These are phyloP conservation scores for Drosophila rubida DNA, from an alignment of 2,888 invertebrate genomes.

Conservation along the genomic window DNA sequence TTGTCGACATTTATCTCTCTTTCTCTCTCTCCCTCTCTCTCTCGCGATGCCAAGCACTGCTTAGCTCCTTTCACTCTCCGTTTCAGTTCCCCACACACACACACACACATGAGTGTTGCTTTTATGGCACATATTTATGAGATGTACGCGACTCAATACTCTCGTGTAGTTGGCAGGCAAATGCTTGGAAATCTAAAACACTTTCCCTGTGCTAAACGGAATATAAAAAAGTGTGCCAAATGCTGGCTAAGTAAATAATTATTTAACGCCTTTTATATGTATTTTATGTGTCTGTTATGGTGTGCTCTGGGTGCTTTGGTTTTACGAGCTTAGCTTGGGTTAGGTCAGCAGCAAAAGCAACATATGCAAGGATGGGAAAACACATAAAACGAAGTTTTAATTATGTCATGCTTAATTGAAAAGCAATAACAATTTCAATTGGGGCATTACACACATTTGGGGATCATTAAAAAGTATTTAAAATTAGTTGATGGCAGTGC, in stretches of 20 bases:
- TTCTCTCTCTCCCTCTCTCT: constrained; percentile 8
- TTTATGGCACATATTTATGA: constrained; percentile 59
- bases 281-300: constrained; percentile 55
- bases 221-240: constrained; percentile 65
- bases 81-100: not conserved
- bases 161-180: not conserved
- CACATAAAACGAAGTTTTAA: constrained; percentile 32
- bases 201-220: constrained; percentile 43
- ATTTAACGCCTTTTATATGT: constrained; percentile 66
- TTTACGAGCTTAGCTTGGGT: constrained; percentile 54
- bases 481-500: not conserved
- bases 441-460: not conserved
- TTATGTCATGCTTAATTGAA: constrained; percentile 43
- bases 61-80: constrained; percentile 35
- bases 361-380: constrained; percentile 10
- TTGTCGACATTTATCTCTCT: constrained; percentile 79
- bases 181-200: constrained; percentile 7
- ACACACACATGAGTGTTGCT: constrained; percentile 29
- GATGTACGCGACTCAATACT: constrained; percentile 43
- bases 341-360: constrained; percentile 34
- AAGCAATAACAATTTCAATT: constrained; percentile 19
- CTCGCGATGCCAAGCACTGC: constrained; percentile 15
- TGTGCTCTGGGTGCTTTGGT: constrained; percentile 38
- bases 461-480: constrained; percentile 26
- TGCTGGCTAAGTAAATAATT: constrained; percentile 69